Evolutionary conservation across 2,888 invertebrate genomes (phyloP), one percentile per base, ranked within the genome.

Genomic region (Leucoptera coffeella): DNA sequence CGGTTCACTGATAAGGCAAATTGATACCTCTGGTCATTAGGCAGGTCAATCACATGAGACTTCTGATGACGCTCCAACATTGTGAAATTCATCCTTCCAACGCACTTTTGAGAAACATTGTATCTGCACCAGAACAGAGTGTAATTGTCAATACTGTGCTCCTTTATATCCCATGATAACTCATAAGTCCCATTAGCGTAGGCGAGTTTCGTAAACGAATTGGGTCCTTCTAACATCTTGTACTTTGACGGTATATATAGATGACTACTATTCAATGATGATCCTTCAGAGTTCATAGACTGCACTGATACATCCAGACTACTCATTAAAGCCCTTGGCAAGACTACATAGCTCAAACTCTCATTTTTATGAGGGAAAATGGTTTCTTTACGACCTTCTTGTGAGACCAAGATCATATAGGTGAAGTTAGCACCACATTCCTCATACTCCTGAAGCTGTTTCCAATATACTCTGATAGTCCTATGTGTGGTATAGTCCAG

Each of bases 1-100:
- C 77, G 78, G 42, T 90, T 88, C 1, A 85, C 85, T 4, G 90
- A 80, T 32, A 91, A 85, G 2, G 89, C 90, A 65, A 90, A 87
- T 42, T 77, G 86, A 46, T 77, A 83, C 15, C 76, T 74, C 31
- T 58, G 60, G 27, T 77, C 73, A 61, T 62, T 33, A 3, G 75
- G 73, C 12, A 82, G 67, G 13, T 78, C 74, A 38, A 81, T 71
- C 23, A 78, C 77, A 43, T 77, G 42, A 61, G 75, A 43, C 65
- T 44, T 59, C 32, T 51, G 50, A 4, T 42, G 38, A 6, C 57
- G 38, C 30, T 50, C 47, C 33, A 69, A 41, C 12, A 52, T 48
- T 30, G 55, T 61, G 45, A 49, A 69, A 58, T 41, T 65, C 56
- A 48, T 73, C 50, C 37, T 58, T 45, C 71, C 73, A 22, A 67